Evolutionary conservation across 2,888 invertebrate genomes (phyloP), one percentile per base, ranked within the genome.

Genomic region (Caenorhabditis auriculariae): DNA sequence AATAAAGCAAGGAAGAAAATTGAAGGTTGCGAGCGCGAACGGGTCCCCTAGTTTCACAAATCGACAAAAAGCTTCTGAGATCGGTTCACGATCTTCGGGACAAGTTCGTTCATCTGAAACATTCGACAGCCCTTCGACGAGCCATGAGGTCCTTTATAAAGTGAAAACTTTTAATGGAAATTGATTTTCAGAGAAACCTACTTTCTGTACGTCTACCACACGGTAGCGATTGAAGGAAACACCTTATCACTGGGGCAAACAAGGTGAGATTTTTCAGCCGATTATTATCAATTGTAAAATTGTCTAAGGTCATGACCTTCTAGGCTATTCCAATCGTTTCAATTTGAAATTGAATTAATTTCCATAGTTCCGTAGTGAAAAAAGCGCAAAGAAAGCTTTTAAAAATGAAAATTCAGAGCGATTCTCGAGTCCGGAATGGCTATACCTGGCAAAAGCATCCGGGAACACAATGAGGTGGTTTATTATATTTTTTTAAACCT

Each of bases 191-290:
- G 90, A 81, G 94, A 95, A 83, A 92, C 92, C 1, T 96, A 94
- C 83, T 94, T 92, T 82, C 84, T 86, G 69, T 93, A 95, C 81
- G 92, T 96, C 63, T 93, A 94, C 83, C 95, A 96, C 81, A 93
- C 94, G 0, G 93, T 93, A 21, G 95, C 91, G 24, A 93, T 96
- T 67, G 96, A 96, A 84, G 95, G 95, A 0, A 96, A 96, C 81
- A 95, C 95, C 0, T 91, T 98, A 89, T 90, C 91, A 2, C 85
- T 96, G 39, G 88, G 90, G 23, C 92, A 96, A 83, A 91, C 95
- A 0, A 86, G 93, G 67, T 90, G 90, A 56, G 21, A n/a, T n/a
- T n/a, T n/a, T n/a, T 12, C 4, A 15, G 17, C 9, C n/a, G 28
- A 35, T n/a, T 15, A 2, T 1, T 7, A 6, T n/a, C 28, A 29